These are phyloP conservation scores for Australoheros scitulus DNA, from an alignment of 2,113 vertebrate species.

Conservation along the genomic window DNA sequence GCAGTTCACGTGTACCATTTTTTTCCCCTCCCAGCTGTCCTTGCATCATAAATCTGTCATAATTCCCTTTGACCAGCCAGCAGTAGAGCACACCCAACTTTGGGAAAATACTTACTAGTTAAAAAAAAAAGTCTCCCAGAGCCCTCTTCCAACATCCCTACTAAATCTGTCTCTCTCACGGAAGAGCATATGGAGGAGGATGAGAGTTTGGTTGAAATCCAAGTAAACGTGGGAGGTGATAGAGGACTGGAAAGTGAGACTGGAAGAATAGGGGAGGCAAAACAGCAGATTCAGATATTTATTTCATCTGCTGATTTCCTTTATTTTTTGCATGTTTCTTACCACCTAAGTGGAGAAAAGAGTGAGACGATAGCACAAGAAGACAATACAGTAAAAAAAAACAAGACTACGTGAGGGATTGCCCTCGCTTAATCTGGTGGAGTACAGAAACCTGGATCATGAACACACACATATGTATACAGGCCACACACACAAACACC, in stretches of 20 bases:
- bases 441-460: neutral
- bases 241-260: neutral
- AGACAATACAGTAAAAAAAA: neutral
- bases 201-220: neutral
- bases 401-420: neutral
- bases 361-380: neutral
- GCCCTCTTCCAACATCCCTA: neutral
- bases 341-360: neutral
- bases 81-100: conserved; percentile 20
- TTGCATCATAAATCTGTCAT: conserved; percentile 10
- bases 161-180: neutral
- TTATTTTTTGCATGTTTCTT: neutral
- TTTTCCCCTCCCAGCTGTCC: neutral
- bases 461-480: neutral
- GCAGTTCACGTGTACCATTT: conserved; percentile 1
- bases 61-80: conserved; percentile 46
- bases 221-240: conserved; percentile 31
- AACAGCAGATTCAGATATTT: neutral
- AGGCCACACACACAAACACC: neutral
- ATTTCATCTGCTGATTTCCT: neutral
- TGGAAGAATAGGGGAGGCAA: neutral
- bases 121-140: neutral
- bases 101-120: conserved; percentile 2
- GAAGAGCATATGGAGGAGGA: conserved; percentile 34
- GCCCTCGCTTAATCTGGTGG: neutral